A percentile compares a stretch with the other conserved stretches of the same genome.
phyloP scores from a whole-genome alignment of 2,888 invertebrate species.

The Nyleta sp. region DNA sequence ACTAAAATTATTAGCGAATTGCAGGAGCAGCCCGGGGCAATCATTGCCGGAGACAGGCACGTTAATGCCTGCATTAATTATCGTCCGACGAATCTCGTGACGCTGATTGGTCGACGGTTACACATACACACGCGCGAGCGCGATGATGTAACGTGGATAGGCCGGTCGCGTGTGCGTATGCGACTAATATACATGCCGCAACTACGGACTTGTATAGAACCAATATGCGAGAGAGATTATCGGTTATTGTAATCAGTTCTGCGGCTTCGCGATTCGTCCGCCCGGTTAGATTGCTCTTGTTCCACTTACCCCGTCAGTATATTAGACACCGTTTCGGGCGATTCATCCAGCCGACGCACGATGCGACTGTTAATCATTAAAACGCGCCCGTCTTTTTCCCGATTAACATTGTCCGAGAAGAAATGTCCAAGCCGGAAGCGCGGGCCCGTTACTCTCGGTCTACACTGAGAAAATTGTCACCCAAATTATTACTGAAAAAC shows the following conservation, averaged over 20 bases:
- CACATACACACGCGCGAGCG: constrained; percentile 28
- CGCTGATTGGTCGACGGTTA: constrained; percentile 60
- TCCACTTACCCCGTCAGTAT: constrained; percentile 54
- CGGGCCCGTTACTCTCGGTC: too few relatives aligned
- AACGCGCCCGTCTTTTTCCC: constrained; percentile 13
- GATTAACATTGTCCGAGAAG: neutral
- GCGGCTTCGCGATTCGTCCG: constrained; percentile 62
- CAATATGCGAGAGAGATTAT: constrained; percentile 64
- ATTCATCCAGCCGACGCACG: constrained; percentile 30
- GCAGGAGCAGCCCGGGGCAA: constrained; percentile 49
- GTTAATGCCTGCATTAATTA: constrained; percentile 65
- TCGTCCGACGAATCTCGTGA: constrained; percentile 56
- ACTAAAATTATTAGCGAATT: constrained; percentile 61
- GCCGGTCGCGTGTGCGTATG: constrained; percentile 23
- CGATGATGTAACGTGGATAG: constrained; percentile 42
- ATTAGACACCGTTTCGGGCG: constrained; percentile 48
- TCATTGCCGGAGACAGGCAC: constrained; percentile 56
- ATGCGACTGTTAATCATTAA: constrained; percentile 37
- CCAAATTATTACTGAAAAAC: too few relatives aligned
- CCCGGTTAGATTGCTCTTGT: constrained; percentile 56
- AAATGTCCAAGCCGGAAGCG: too few relatives aligned
- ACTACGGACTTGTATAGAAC: constrained; percentile 55
- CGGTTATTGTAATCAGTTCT: constrained; percentile 65
- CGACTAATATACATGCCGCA: constrained; percentile 61
- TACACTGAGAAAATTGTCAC: too few relatives aligned